A percentile compares a stretch with the other conserved stretches of the same genome.
These are phyloP conservation scores for Amorpha juglandis DNA, from an alignment of 2,888 invertebrate genomes.

Conservation along the genomic window DNA sequence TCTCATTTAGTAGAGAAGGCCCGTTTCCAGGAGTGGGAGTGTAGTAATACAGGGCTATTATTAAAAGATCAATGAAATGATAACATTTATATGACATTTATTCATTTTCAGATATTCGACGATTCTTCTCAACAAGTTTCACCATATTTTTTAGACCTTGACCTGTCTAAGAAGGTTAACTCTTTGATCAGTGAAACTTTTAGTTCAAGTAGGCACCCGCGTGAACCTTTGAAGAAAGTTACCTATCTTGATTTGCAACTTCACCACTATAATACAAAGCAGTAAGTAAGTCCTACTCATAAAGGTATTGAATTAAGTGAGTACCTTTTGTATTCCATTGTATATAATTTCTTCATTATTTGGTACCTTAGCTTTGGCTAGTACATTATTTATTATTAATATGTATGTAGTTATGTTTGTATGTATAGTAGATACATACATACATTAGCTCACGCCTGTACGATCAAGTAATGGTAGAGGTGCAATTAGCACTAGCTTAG, in stretches of 20 bases:
- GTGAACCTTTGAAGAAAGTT: neutral
- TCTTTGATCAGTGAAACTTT: conserved; percentile 2
- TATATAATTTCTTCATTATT: neutral
- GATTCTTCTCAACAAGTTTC: neutral
- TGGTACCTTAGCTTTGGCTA: no score
- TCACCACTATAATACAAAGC: neutral
- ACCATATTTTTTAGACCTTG: neutral
- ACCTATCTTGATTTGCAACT: conserved; percentile 1
- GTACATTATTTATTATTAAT: no score
- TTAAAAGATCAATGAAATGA: no score
- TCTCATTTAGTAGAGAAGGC: no score
- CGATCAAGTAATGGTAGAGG: no score
- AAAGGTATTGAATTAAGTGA: neutral
- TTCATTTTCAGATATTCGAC: neutral
- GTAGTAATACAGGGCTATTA: no score
- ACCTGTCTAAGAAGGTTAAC: neutral
- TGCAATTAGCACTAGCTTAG: no score
- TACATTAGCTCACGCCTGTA: no score
- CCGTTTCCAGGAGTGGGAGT: no score
- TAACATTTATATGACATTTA: neutral
- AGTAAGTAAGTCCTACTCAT: neutral
- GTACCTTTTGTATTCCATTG: neutral
- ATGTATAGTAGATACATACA: no score
- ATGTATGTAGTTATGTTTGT: no score
- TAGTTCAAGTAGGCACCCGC: neutral